Evolutionary conservation across 1,140 invertebrate genomes (phyloP), one percentile per base, ranked within the genome.

Genomic region (Doryteuthis pealeii): DNA sequence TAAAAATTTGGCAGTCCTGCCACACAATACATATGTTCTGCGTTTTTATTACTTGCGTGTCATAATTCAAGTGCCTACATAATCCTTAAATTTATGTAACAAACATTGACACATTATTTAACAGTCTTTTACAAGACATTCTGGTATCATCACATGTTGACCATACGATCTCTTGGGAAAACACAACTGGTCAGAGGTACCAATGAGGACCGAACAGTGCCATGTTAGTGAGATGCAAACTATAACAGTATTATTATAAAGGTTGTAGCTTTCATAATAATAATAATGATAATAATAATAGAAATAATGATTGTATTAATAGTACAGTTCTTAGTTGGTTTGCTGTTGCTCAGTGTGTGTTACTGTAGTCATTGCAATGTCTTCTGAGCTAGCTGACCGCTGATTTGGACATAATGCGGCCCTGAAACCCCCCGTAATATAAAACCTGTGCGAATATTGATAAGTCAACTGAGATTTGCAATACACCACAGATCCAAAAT

Each of bases 401-500:
- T 32, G 77, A 54, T 28, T 73, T 68, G 66, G 79, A 77, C 35
- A 62, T 62, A 62, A 62, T 62, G 54, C 54, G 54, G 54, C 54
- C 54, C 54, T 62, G 54, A 62, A 62, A 62, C 54, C 54, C 54
- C 54, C 84, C 70, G 70, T 92, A 92, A 18, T 90, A 82, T 75
- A 89, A 88, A 32, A 96, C 93, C 91, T 97, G 95, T 32, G 90
- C 81, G 54, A 96, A 90, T 85, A 97, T 96, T 70, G 93, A 90
- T 65, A 95, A 86, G 84, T 97, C 95, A 82, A 97, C 92, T 14
- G 90, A 88, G 33, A 90, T 94, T 91, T 99, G 98, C 72, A 99
- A 90, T 78, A 91, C 91, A 74, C 96, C 97, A 89, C 98, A 99
- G 58, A 99, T 90, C 92, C 93, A 94, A 89, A 99, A 99, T 87